Conservation (phyloP, 2,113 vertebrate species). For the Sebastes schlegelii region DNA sequence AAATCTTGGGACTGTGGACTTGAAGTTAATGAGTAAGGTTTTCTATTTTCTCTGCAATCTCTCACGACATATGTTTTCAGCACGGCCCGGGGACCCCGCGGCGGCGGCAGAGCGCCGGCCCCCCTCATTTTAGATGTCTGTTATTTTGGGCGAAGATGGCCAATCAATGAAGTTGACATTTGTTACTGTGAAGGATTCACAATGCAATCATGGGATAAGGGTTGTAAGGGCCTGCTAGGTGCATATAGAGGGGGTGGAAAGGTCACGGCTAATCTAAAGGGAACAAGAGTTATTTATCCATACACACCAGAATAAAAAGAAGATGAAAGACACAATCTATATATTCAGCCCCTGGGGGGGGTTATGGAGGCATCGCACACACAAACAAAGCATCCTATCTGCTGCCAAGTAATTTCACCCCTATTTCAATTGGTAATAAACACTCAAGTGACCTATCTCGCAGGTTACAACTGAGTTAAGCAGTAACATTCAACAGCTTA, state of each 20-base stretch:
- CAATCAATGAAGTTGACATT: constrained; percentile 84
- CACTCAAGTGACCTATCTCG: constrained; percentile 58
- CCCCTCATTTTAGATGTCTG: constrained; percentile 64
- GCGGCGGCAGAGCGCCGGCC: background rate
- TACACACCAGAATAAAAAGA: constrained; percentile 75
- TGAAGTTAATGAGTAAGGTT: constrained; percentile 86
- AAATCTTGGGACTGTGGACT: constrained; percentile 82
- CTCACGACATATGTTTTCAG: constrained; percentile 68
- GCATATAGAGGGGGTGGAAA: constrained; percentile 73
- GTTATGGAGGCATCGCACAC: constrained; percentile 42
- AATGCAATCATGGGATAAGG: constrained; percentile 76
- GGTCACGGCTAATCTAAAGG: constrained; percentile 81
- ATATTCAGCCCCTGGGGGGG: constrained; percentile 57
- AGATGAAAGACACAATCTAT: constrained; percentile 74
- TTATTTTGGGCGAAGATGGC: constrained; percentile 79
- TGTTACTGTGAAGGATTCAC: constrained; percentile 83
- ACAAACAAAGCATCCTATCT: constrained; percentile 41
- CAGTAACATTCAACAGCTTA: constrained; percentile 50
- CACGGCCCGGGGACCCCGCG: constrained; percentile 58
- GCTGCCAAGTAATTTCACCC: constrained; percentile 69
- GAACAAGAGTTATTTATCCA: constrained; percentile 82
- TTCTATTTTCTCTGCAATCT: constrained; percentile 81
- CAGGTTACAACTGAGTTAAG: constrained; percentile 54
- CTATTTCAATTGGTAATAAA: constrained; percentile 75
- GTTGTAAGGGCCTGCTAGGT: constrained; percentile 67